Percentiles rank a stretch among this genome's conserved stretches.
Conservation (phyloP, 2,888 invertebrate species). For the Leptinotarsa peninsularis region DNA sequence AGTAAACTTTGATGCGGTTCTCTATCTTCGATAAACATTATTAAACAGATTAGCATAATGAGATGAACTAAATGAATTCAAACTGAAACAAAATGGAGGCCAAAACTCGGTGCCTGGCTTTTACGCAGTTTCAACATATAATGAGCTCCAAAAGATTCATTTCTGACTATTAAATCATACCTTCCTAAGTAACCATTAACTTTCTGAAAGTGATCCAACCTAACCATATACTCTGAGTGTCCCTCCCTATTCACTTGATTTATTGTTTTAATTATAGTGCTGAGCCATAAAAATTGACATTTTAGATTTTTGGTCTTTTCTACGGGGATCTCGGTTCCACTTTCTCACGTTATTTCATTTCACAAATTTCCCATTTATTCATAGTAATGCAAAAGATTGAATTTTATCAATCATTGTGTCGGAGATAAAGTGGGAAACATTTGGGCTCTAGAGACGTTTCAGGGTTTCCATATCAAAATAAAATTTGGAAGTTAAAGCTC, state of each 20-base stretch:
- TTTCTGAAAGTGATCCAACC: background rate
- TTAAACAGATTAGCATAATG: too few species aligned
- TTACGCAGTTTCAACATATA: background rate
- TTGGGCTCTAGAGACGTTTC: too few species aligned
- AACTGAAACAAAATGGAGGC: too few species aligned
- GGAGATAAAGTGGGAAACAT: background rate
- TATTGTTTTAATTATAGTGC: conserved; percentile 36
- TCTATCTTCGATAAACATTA: too few species aligned
- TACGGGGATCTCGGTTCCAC: background rate
- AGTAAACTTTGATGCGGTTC: too few species aligned
- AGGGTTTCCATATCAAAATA: background rate
- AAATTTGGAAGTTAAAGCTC: background rate
- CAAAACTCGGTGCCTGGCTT: background rate
- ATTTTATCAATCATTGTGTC: background rate
- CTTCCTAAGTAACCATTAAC: conserved; percentile 6
- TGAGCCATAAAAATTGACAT: conserved; percentile 36
- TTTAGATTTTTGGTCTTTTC: conserved; percentile 10
- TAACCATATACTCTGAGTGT: conserved; percentile 9
- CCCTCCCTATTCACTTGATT: conserved; percentile 25
- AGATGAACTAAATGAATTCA: too few species aligned
- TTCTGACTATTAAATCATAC: conserved; percentile 10
- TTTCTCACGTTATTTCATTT: background rate
- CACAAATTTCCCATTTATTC: background rate
- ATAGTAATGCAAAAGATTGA: background rate
- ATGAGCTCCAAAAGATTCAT: background rate